These are phyloP conservation scores for Stenotaenia linearis DNA, from an alignment of 2,888 invertebrate species.

Conservation along the genomic window DNA sequence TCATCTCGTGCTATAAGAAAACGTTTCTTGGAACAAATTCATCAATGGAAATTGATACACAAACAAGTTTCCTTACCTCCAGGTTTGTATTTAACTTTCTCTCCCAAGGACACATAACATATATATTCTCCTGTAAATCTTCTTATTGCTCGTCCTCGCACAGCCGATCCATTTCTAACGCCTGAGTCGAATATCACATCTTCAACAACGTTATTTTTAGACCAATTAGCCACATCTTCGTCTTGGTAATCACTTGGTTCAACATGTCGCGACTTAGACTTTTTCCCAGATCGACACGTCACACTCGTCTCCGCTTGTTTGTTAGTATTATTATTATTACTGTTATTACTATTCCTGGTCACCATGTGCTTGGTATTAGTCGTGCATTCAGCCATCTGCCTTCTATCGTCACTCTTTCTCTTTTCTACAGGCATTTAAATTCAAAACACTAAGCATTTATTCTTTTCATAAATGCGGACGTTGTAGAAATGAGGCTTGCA, in stretches of 20 bases:
- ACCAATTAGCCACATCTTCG: conserved; percentile 8
- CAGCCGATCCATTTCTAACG: conserved; percentile 28
- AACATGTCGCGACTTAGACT: not conserved
- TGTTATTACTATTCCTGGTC: not conserved
- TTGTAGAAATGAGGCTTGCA: not conserved
- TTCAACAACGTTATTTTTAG: conserved; percentile 8
- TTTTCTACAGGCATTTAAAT: conserved; percentile 5
- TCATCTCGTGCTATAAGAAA: no score
- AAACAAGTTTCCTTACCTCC: conserved; percentile 43
- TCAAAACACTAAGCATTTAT: not conserved
- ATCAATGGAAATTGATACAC: no score
- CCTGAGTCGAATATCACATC: not conserved
- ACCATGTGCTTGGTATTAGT: not conserved
- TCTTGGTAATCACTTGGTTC: conserved; percentile 5
- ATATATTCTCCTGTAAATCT: conserved; percentile 40
- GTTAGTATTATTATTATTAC: not conserved
- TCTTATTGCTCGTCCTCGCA: conserved; percentile 13
- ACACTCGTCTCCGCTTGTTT: not conserved
- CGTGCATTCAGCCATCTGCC: conserved; percentile 10
- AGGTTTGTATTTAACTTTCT: conserved; percentile 45
- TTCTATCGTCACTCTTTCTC: not conserved
- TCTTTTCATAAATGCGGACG: not conserved
- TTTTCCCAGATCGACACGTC: not conserved
- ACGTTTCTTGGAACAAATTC: no score
- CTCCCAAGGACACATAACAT: conserved; percentile 43